Evolutionary conservation across 2,888 invertebrate genomes (phyloP).

Genomic region (Miltochrista miniata): DNA sequence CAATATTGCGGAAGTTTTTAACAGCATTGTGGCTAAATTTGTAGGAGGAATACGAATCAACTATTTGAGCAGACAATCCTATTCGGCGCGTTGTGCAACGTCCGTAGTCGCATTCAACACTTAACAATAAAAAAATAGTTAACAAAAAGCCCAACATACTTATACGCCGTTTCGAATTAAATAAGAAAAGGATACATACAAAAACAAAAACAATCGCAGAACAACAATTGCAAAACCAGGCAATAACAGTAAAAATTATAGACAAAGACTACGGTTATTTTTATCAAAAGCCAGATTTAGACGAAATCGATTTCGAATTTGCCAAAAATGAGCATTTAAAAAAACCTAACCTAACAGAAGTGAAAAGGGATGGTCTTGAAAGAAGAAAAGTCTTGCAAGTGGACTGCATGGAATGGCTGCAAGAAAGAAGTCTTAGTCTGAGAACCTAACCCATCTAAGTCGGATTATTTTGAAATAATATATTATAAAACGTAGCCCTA

Average conservation of each 20-base stretch:
- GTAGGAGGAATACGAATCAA: constrained; percentile 9
- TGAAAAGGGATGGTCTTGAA: background rate
- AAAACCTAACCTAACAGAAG: background rate
- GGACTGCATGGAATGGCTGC: background rate
- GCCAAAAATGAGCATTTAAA: too few relatives aligned
- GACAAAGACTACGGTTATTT: constrained; percentile 5
- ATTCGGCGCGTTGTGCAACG: constrained; percentile 4
- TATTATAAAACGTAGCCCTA: background rate
- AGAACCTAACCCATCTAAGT: background rate
- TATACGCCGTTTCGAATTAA: constrained; percentile 3
- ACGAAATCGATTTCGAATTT: too few relatives aligned
- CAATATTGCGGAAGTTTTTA: constrained; percentile 7
- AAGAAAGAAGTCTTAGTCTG: background rate
- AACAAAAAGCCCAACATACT: background rate
- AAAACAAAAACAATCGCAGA: constrained; percentile 3
- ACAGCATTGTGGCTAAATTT: constrained; percentile 2
- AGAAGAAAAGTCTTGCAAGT: background rate
- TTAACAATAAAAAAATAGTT: background rate
- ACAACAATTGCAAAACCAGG: background rate
- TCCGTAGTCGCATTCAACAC: constrained; percentile 7
- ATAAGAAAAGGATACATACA: constrained; percentile 2
- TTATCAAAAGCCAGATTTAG: background rate
- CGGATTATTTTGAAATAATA: too few relatives aligned
- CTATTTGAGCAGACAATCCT: constrained; percentile 8
- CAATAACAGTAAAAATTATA: constrained; percentile 6